Evolutionary conservation across 2,888 invertebrate genomes (phyloP).

Genomic region (Orthonychiurus folsomi): DNA sequence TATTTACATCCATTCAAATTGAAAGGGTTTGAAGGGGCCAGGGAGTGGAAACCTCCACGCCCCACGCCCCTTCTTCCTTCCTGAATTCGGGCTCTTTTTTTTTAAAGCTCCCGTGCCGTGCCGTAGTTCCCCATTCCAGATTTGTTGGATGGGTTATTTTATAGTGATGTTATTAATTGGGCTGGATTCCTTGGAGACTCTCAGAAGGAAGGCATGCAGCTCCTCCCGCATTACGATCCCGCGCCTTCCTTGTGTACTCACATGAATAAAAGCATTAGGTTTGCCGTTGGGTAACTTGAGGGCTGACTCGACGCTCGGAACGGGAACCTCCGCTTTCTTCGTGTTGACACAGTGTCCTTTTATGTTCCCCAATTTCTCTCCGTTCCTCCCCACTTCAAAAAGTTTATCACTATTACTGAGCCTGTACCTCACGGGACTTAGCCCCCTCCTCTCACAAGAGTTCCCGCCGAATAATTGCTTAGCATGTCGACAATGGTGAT

Average conservation of each 20-base stretch:
- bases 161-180: conserved; percentile 30
- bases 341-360: conserved; percentile 31
- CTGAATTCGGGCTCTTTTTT: background rate
- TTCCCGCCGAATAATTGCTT: too few relatives aligned
- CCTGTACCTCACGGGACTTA: conserved; percentile 8
- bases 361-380: conserved; percentile 23
- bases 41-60: background rate
- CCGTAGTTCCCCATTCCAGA: background rate
- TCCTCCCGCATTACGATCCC: conserved; percentile 2
- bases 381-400: conserved; percentile 28
- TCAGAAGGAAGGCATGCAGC: too few relatives aligned
- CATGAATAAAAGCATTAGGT: background rate
- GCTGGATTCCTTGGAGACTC: conserved; percentile 36
- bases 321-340: conserved; percentile 16
- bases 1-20: too few relatives aligned
- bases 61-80: background rate
- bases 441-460: background rate
- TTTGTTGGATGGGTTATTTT: background rate
- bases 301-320: background rate
- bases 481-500: too few relatives aligned
- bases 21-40: too few relatives aligned
- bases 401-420: conserved; percentile 25
- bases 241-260: background rate
- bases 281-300: background rate
- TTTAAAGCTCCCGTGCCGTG: background rate